A percentile compares a stretch with the other conserved stretches of the same genome.
phyloP scores from a whole-genome alignment of 2,888 invertebrate species.

The Hydriomena furcata region DNA sequence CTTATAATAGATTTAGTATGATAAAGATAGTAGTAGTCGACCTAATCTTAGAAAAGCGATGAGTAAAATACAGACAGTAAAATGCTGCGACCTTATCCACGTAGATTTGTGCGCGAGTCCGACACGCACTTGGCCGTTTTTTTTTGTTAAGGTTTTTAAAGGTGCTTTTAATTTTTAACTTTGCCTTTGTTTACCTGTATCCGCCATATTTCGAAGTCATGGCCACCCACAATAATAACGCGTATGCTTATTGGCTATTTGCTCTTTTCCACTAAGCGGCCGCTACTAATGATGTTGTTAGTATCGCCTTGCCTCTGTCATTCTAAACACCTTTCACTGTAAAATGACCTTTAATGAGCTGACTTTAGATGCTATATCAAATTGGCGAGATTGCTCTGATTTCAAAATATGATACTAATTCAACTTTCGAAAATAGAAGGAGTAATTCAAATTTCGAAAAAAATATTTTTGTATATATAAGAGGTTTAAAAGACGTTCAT shows the following conservation, averaged over 20 bases:
- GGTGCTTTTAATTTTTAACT: too few relatives aligned
- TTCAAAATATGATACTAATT: not conserved
- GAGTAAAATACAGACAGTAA: too few relatives aligned
- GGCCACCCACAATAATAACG: slow-evolving; percentile 55
- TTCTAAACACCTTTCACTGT: not conserved
- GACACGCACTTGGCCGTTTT: too few relatives aligned
- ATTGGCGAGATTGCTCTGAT: not conserved
- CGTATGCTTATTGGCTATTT: slow-evolving; percentile 69
- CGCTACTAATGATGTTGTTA: slow-evolving; percentile 69
- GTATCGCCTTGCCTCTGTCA: slow-evolving; percentile 29
- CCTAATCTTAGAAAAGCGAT: too few relatives aligned
- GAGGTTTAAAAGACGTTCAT: too few relatives aligned
- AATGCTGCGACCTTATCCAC: too few relatives aligned
- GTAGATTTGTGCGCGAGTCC: too few relatives aligned
- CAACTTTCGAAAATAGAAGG: not conserved
- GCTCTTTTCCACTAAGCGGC: slow-evolving; percentile 58
- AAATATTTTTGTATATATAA: too few relatives aligned
- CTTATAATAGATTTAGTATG: too few relatives aligned
- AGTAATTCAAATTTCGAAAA: not conserved
- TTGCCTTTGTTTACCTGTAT: too few relatives aligned
- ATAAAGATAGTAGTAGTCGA: too few relatives aligned
- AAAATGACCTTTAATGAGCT: slow-evolving; percentile 1
- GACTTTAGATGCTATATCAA: not conserved
- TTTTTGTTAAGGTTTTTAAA: too few relatives aligned
- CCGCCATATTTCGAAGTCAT: slow-evolving; percentile 27